phyloP scores from a whole-genome alignment of 2,113 vertebrate genomes.

The Hemichromis elongatus region DNA sequence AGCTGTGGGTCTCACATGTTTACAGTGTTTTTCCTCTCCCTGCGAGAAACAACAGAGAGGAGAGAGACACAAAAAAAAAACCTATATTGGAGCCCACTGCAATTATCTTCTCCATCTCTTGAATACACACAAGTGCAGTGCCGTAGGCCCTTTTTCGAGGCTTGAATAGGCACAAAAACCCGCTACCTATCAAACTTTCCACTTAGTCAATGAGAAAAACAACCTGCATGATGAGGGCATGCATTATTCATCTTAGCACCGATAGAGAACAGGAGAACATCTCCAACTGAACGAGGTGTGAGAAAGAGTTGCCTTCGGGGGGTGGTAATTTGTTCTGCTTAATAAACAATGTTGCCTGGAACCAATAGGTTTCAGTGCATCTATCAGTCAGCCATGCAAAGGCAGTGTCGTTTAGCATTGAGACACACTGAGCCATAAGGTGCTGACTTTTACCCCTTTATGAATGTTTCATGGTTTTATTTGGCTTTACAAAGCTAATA shows the following conservation, averaged over 20 bases:
- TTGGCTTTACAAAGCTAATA: neutral
- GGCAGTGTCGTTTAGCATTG: neutral
- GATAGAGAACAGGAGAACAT: slow-evolving; percentile 21
- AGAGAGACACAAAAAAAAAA: slow-evolving; percentile 11
- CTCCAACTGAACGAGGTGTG: slow-evolving; percentile 8
- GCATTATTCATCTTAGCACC: slow-evolving; percentile 56
- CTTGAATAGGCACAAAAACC: slow-evolving; percentile 36
- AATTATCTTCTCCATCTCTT: slow-evolving; percentile 52
- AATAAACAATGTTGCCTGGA: slow-evolving; percentile 56
- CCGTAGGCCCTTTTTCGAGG: slow-evolving; percentile 17
- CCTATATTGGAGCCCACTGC: slow-evolving; percentile 25
- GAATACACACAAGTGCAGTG: slow-evolving; percentile 31
- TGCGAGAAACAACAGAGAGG: slow-evolving; percentile 24
- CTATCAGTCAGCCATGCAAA: slow-evolving; percentile 31
- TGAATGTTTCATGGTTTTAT: neutral
- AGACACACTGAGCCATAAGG: neutral
- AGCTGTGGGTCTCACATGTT: neutral
- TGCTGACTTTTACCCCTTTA: neutral
- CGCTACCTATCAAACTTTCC: slow-evolving; percentile 54
- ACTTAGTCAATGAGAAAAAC: slow-evolving; percentile 62
- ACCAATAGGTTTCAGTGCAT: slow-evolving; percentile 34
- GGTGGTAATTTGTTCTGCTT: slow-evolving; percentile 61
- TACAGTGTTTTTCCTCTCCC: slow-evolving; percentile 5
- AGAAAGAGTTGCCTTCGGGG: slow-evolving; percentile 24
- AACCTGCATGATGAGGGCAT: slow-evolving; percentile 42